phyloP scores from a whole-genome alignment of 1,140 invertebrate species.

The Ephestia elutella region DNA sequence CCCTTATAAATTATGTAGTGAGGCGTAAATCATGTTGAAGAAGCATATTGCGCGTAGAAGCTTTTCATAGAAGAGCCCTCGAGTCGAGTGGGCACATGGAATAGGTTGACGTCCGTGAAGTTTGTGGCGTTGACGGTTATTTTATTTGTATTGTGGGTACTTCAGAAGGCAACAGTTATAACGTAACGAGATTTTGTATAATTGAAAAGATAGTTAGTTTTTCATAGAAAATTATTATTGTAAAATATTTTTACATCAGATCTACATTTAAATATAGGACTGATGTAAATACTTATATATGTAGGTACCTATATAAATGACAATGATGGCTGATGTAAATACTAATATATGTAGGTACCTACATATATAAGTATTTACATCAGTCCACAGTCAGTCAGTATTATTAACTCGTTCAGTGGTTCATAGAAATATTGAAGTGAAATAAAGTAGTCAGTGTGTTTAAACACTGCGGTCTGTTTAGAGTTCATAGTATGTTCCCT shows the following conservation, averaged over 20 bases:
- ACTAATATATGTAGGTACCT: too few species aligned
- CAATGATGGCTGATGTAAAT: too few species aligned
- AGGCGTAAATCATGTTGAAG: constrained; percentile 33
- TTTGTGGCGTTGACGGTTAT: constrained; percentile 20
- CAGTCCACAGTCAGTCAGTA: too few species aligned
- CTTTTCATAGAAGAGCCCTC: constrained; percentile 35
- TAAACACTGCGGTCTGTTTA: background rate
- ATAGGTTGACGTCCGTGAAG: constrained; percentile 29
- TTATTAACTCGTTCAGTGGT: background rate
- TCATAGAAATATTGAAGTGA: background rate
- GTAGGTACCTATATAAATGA: too few species aligned
- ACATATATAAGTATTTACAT: background rate
- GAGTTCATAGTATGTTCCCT: constrained; percentile 2
- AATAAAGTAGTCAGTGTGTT: background rate
- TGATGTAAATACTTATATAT: too few species aligned
- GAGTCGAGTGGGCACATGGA: constrained; percentile 22
- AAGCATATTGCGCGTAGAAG: constrained; percentile 31
- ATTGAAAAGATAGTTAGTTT: background rate
- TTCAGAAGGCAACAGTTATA: background rate
- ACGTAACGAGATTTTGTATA: background rate
- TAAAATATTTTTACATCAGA: too few species aligned
- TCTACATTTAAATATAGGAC: too few species aligned
- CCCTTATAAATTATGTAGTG: constrained; percentile 27
- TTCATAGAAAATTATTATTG: too few species aligned
- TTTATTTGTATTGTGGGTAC: constrained; percentile 9